A percentile compares a stretch with the other conserved stretches of the same genome.
Conservation (phyloP, 2,113 vertebrate genomes). For the Notothenia rossii region DNA sequence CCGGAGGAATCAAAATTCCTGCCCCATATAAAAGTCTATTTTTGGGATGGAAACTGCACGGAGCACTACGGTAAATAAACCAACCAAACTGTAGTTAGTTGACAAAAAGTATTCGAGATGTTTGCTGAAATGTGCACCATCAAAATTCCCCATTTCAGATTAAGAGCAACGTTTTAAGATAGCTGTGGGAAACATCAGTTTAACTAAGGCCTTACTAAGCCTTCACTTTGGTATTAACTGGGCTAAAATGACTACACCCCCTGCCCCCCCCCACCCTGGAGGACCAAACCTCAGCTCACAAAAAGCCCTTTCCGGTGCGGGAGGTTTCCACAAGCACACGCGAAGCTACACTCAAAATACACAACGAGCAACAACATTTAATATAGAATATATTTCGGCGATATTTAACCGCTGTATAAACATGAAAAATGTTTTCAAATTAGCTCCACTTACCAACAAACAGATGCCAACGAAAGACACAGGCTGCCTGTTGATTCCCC, state of each 20-base stretch:
- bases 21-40: background rate
- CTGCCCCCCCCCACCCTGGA: background rate
- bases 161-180: background rate
- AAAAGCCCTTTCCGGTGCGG: constrained; percentile 45
- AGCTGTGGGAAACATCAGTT: background rate
- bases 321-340: background rate
- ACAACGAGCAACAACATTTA: background rate
- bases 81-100: background rate
- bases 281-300: constrained; percentile 19
- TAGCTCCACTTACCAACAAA: constrained; percentile 22
- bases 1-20: background rate
- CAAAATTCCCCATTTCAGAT: background rate
- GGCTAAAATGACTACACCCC: background rate
- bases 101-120: background rate
- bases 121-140: background rate
- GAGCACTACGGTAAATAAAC: background rate
- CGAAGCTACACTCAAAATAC: background rate
- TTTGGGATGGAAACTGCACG: background rate
- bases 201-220: background rate
- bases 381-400: rapidly evolving
- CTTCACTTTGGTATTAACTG: background rate
- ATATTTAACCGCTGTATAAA: background rate
- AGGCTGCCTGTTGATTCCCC: background rate
- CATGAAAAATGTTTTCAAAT: background rate
- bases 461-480: background rate